Evolutionary conservation across 2,113 vertebrate species (phyloP), one percentile per base, ranked within the genome.

Genomic region (Lipophrys pholis): DNA sequence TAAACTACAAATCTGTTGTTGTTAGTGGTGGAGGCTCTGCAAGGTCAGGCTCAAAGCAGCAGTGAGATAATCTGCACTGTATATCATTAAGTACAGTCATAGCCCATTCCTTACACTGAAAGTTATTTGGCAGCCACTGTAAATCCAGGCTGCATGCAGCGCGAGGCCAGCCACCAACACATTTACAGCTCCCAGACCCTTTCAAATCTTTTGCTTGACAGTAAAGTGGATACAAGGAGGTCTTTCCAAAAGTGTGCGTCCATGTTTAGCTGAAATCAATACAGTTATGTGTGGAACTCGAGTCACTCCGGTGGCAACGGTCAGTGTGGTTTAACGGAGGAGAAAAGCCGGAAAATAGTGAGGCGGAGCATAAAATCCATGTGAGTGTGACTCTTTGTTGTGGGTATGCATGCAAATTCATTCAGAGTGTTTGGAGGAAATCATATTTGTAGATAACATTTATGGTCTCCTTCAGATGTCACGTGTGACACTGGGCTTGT

Each of bases 241-340:
- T 52, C 58, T 78, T 55, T 86, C 66, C 82, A 38, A 69, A 78
- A 69, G 56, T 43, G 61, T 42, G 41, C 41, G 72, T 88, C 78
- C 82, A 53, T 51, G 73, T 84, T 90, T 82, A 82, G 87, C 78
- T 87, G 78, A 87, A 91, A 87, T 88, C 84, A 80, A 90, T 91
- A 83, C 83, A 87, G 81, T 57, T 82, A 91, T 88, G 87, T 59
- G 58, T 83, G 73, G 76, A 88, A 88, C 86, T 84, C 58, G 60
- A 79, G 63, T 59, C 81, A 69, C 85, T 83, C 17, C 2, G 42
- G 78, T 46, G 21, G n/a, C 55, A 74, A 76, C 39, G 71, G 30
- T 66, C 56, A 48, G 58, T 46, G 15, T 39, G 58, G 50, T 81
- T 75, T 76, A 40, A 52, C 1, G 0, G 15, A 43, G 59, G 40